Base-by-base conservation (phyloP, 2,888 invertebrate genomes). In the Desoria tigrina region DNA sequence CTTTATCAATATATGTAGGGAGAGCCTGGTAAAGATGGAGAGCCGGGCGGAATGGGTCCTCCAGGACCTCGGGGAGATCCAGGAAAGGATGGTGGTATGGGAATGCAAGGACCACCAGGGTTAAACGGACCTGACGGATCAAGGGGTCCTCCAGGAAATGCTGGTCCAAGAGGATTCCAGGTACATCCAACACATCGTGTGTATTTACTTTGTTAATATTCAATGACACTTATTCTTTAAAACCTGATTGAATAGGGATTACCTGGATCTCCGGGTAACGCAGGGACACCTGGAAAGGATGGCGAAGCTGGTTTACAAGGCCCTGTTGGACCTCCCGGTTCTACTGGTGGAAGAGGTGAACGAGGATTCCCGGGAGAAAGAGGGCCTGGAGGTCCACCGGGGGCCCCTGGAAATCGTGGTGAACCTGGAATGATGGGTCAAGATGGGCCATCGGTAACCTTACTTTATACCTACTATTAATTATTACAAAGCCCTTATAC, bases 101-200 rank as follows among this genome's bases (percentile, higher is more conserved):
- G 83, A 23, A 71, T 78, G 42, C 79, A 79, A 61, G 83, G 84
- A 39, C 78, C 80, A 1, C 88, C 87, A 56, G 91, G 91, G 1
- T 84, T 86, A 1, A 81, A 86, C 3, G 90, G 90, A n/a, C 80
- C 85, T 28, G 84, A 87, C 72, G 91, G 90, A 28, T 87, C 88
- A 77, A 82, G 92, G 77, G 93, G 93, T 59, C 85, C 88, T 7
- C 84, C 87, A 4, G 93, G 94, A 0, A 83, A 87, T 1, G 82
- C 87, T 14, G 94, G 94, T 51, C 85, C 89, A 1, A 85, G 89
- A 77, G 93, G 92, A 61, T 90, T 90, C 77, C 90, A 89, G 79
- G 90, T 89, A 82, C 80, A 77, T 66, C 63, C 59, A 53, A 61
- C 1, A 42, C n/a, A 7, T 56, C 4, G 21, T 7, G 11, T 56